Conservation (phyloP, 2,113 vertebrate species). For the Leptosomus discolor region DNA sequence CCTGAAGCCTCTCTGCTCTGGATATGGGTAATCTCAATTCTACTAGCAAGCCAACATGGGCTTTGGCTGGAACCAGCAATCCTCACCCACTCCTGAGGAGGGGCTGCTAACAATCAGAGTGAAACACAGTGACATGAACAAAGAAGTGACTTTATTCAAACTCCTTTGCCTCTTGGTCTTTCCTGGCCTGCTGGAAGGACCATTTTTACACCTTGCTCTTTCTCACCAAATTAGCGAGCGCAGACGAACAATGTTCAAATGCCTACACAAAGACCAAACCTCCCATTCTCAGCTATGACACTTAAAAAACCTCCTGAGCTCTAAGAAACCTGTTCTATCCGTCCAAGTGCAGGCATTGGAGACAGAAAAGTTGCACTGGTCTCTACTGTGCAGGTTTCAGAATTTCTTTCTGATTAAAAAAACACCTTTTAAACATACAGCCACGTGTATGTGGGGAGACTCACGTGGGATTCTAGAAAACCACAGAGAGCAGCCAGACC, state of each 20-base stretch:
- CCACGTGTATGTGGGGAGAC: too few species aligned
- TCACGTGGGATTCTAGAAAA: neutral
- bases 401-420: neutral
- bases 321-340: neutral
- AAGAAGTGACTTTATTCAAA: neutral
- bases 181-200: neutral
- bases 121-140: neutral
- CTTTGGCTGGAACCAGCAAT: neutral
- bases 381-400: neutral
- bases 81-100: neutral
- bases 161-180: neutral
- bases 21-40: neutral
- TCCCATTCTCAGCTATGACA: neutral
- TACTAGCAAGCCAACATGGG: neutral
- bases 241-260: neutral
- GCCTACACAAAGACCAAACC: neutral
- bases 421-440: neutral
- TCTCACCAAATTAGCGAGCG: neutral
- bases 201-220: neutral
- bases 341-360: rapidly evolving
- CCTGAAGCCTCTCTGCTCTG: neutral
- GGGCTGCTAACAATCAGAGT: neutral
- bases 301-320: neutral
- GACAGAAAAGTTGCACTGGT: neutral
- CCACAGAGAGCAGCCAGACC: neutral